A percentile compares a stretch with the other conserved stretches of the same genome.
Evolutionary conservation across 1,140 invertebrate species (phyloP).

Genomic region (Phthorimaea operculella): DNA sequence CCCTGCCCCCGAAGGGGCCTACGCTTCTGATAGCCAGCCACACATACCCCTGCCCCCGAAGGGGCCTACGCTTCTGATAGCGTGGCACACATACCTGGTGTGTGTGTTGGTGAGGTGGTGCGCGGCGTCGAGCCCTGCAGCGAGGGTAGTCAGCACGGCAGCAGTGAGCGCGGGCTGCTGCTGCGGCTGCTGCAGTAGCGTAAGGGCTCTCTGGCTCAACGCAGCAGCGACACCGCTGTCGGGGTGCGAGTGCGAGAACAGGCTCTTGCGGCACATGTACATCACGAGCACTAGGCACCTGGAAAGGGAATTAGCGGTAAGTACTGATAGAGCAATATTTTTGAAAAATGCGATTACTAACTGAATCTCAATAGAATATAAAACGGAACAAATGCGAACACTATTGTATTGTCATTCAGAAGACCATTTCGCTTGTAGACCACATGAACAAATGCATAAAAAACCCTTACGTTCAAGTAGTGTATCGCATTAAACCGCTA

Average conservation of each 20-base stretch:
- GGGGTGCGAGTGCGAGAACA: slow-evolving; percentile 51
- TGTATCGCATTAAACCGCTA: too few species aligned
- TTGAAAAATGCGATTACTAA: background rate
- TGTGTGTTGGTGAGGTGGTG: slow-evolving; percentile 16
- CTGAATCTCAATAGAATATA: too few species aligned
- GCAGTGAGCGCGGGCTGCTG: slow-evolving; percentile 45
- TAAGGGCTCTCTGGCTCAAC: slow-evolving; percentile 56
- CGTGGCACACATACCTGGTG: slow-evolving; percentile 16
- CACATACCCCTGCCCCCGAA: too few species aligned
- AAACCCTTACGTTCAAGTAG: too few species aligned
- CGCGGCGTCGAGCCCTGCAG: slow-evolving; percentile 29
- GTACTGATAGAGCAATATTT: background rate
- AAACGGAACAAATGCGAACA: too few species aligned
- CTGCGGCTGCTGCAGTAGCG: slow-evolving; percentile 28
- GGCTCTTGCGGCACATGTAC: slow-evolving; percentile 86
- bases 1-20: too few species aligned
- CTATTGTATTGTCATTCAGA: too few species aligned
- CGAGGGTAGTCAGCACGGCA: slow-evolving; percentile 26
- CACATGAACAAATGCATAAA: too few species aligned
- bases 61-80: too few species aligned
- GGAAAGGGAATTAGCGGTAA: slow-evolving; percentile 11
- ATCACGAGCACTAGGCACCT: slow-evolving; percentile 89
- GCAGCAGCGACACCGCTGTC: slow-evolving; percentile 49
- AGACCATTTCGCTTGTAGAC: too few species aligned
- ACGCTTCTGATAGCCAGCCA: too few species aligned